These are phyloP conservation scores for Agelastica alni DNA, from an alignment of 2,888 invertebrate species.

Conservation along the genomic window DNA sequence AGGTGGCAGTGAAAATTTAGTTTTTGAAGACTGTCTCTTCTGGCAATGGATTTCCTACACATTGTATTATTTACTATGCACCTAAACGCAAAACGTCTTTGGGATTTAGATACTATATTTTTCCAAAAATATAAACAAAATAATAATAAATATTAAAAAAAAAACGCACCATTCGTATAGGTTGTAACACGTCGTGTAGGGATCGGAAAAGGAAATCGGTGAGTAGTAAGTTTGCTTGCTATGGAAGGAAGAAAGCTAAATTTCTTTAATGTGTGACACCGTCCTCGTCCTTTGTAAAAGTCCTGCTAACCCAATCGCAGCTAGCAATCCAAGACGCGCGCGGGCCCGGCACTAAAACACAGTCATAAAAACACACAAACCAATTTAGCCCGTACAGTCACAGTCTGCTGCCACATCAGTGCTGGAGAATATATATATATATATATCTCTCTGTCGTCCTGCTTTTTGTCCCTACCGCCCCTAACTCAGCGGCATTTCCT, in stretches of 20 bases:
- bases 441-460: constrained; percentile 25
- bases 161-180: too few species aligned
- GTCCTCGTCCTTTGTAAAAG: constrained; percentile 47
- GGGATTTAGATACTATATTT: too few species aligned
- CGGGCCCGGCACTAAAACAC: constrained; percentile 58
- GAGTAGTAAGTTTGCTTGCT: constrained; percentile 3
- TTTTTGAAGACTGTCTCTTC: too few species aligned
- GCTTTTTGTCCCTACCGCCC: constrained; percentile 28
- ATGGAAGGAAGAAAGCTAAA: constrained; percentile 6
- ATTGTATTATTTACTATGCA: too few species aligned
- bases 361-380: constrained; percentile 60
- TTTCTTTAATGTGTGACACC: constrained; percentile 39
- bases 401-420: constrained; percentile 53
- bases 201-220: constrained; percentile 2
- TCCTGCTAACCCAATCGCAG: constrained; percentile 56
- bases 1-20: too few species aligned
- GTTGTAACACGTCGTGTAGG: neutral
- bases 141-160: neutral
- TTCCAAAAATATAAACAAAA: neutral
- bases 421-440: constrained; percentile 31
- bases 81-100: too few species aligned
- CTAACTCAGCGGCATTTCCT: neutral
- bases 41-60: too few species aligned
- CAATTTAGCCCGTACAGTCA: constrained; percentile 55
- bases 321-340: constrained; percentile 57